Evolutionary conservation across 2,113 vertebrate species (phyloP), one percentile per base, ranked within the genome.

Genomic region (Tenebrosternarchus preto): DNA sequence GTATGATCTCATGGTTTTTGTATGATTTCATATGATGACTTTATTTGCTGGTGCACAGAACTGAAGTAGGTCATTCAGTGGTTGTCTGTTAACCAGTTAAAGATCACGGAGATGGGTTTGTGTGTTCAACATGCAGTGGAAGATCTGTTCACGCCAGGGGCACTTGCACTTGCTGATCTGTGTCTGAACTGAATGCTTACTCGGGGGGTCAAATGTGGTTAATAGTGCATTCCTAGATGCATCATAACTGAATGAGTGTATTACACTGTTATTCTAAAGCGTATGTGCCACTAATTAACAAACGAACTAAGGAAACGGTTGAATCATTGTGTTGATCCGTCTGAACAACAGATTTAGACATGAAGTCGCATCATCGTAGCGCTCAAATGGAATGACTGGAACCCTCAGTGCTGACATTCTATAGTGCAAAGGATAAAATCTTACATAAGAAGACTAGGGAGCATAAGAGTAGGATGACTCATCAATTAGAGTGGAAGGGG

Each of bases 391-490:
- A 57, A 29, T 5, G 17, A 24, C 25, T 33, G 9, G 57, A 50
- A 39, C 53, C 27, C 72, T 73, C 69, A 5, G 24, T 24, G 50
- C 53, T 9, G 9, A 19, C n/a, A n/a, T 36, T 9, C 8, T 55
- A 56, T 73, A 73, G 7, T 33, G 27, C 33, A 55, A 31, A 29
- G n/a, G 31, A 29, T 36, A 59, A 73, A 73, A 73, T 73, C 53
- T 73, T 55, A 73, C 19, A 29, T 73, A n/a, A 27, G 36, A 22
- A 73, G 4, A 29, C 55, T 29, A 36, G 53, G 4, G 50, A 56
- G 50, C 19, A 27, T 33, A 55, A 59, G 29, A 36, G 72, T n/a
- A 12, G 53, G 33, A 73, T 73, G 72, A 73, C 17, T 73, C 72
- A 73, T 57, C 53, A 36, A 12, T 59, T 59, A 22, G 50, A 73